Conservation (phyloP, 2,888 invertebrate species). For the Actias luna region DNA sequence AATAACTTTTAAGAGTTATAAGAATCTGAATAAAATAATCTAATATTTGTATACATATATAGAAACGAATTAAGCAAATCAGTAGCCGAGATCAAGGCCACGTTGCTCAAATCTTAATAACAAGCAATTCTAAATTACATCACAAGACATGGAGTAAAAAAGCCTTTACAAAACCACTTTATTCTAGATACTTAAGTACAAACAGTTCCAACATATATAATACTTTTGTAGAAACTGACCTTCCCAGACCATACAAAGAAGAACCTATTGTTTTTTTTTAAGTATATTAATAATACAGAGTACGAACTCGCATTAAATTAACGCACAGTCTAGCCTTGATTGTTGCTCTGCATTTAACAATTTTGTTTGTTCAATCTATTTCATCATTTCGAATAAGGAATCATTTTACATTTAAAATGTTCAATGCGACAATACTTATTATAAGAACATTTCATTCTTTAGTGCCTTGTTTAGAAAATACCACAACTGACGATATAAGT, state of each 20-base stretch:
- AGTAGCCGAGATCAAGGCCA: not conserved
- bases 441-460: no score
- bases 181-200: no score
- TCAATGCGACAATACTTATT: not conserved
- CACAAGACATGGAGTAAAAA: not conserved
- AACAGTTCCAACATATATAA: no score
- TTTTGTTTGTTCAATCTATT: slow-evolving; percentile 1
- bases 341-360: not conserved
- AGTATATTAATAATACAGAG: not conserved
- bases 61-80: not conserved
- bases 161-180: not conserved
- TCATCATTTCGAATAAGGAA: slow-evolving; percentile 1
- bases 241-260: slow-evolving; percentile 3
- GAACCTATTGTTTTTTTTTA: not conserved
- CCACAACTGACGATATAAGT: no score
- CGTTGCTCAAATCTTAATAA: not conserved
- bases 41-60: not conserved
- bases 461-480: no score
- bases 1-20: not conserved
- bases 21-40: not conserved
- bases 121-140: not conserved
- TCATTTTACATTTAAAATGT: not conserved
- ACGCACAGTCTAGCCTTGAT: slow-evolving; percentile 9
- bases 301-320: slow-evolving; percentile 7
- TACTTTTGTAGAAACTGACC: not conserved